Evolutionary conservation across 2,113 vertebrate genomes (phyloP).

Genomic region (Tiliqua scincoides): DNA sequence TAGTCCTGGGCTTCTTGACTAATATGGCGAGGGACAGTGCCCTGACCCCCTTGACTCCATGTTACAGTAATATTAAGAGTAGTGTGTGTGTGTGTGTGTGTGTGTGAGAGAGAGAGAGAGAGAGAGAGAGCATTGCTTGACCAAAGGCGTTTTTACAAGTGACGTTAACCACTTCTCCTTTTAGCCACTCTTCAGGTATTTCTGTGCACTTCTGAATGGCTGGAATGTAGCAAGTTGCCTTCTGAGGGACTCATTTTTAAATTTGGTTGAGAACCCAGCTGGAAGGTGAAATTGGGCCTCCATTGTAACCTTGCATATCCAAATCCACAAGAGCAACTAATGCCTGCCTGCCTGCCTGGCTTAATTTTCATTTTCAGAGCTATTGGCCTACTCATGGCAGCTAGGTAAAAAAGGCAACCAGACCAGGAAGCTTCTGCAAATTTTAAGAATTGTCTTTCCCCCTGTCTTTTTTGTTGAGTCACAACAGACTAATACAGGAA

Average conservation of each 20-base stretch:
- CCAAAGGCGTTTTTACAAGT: neutral
- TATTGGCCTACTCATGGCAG: neutral
- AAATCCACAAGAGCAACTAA: no score
- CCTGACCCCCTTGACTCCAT: conserved; percentile 56
- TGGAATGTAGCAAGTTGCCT: neutral
- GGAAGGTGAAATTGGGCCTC: neutral
- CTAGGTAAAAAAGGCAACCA: neutral
- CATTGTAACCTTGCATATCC: neutral
- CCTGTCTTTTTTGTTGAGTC: neutral
- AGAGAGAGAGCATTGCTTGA: neutral
- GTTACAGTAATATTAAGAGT: conserved; percentile 65
- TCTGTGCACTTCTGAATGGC: no score
- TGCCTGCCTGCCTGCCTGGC: neutral
- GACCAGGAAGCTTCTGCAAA: neutral
- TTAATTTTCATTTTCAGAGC: neutral
- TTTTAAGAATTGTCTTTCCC: no score
- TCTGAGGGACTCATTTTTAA: neutral
- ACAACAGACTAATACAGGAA: neutral
- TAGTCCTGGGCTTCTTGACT: conserved; percentile 47
- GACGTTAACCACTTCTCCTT: neutral
- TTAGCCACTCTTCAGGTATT: neutral
- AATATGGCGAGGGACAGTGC: conserved; percentile 44
- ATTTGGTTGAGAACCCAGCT: neutral
- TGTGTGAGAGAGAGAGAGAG: no score
- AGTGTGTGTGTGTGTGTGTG: no score